These are phyloP conservation scores for Pachypsylla venusta DNA, from an alignment of 1,140 invertebrate genomes.

Conservation along the genomic window DNA sequence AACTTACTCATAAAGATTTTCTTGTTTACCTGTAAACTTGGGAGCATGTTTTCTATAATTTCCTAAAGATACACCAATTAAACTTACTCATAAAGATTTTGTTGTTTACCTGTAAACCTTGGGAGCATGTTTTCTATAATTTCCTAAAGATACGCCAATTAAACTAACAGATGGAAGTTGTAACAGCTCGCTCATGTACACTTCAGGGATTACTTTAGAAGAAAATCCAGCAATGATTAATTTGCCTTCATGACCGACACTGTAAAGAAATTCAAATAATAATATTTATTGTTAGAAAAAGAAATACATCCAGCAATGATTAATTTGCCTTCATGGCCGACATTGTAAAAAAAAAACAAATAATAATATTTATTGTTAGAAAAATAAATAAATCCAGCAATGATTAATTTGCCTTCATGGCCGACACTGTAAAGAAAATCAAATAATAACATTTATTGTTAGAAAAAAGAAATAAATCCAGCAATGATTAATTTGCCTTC, in stretches of 20 bases:
- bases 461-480: too few species aligned
- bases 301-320: conserved; percentile 8
- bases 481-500: too few species aligned
- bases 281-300: too few species aligned
- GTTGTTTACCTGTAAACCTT: conserved; percentile 36
- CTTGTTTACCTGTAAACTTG: conserved; percentile 36
- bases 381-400: conserved; percentile 33
- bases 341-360: too few species aligned
- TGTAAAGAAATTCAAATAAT: too few species aligned
- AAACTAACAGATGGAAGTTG: conserved; percentile 32
- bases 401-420: conserved; percentile 37
- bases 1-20: too few species aligned
- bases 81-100: too few species aligned
- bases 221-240: conserved; percentile 40
- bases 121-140: conserved; percentile 35
- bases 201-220: conserved; percentile 30
- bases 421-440: conserved; percentile 29
- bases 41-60: conserved; percentile 35
- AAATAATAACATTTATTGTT: too few species aligned
- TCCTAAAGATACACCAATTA: conserved; percentile 36
- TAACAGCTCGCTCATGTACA: conserved; percentile 29
- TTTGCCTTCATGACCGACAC: conserved; percentile 36
- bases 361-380: too few species aligned
- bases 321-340: not conserved
- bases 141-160: conserved; percentile 37